Conservation (phyloP, 2,888 invertebrate species). For the Ypsolopha scabrella region DNA sequence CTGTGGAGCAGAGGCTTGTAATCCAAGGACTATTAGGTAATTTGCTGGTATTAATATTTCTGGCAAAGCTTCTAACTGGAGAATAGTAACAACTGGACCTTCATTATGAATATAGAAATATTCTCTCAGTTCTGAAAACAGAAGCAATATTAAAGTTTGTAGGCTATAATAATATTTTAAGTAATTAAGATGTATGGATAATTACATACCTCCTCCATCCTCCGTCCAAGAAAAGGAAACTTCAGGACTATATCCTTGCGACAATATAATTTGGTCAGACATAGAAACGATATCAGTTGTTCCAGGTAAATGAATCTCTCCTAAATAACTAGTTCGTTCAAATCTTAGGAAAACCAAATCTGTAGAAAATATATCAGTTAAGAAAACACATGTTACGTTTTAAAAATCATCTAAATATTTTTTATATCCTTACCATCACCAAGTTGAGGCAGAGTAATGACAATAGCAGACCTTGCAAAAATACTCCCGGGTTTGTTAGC, state of each 20-base stretch:
- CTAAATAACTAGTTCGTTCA: slow-evolving; percentile 3
- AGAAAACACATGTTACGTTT: background rate
- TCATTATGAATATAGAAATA: slow-evolving; percentile 1
- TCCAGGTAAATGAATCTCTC: slow-evolving; percentile 1
- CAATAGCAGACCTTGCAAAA: slow-evolving; percentile 15
- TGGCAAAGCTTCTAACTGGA: slow-evolving; percentile 4
- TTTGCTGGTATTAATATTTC: slow-evolving; percentile 5
- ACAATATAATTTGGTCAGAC: background rate
- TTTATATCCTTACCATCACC: slow-evolving; percentile 12
- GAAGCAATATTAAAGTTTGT: no score
- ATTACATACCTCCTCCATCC: slow-evolving; percentile 16
- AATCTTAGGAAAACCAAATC: slow-evolving; percentile 3
- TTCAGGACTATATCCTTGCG: slow-evolving; percentile 3
- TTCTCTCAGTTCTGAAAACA: slow-evolving; percentile 3
- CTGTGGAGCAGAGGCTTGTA: slow-evolving; percentile 7
- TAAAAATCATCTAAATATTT: background rate
- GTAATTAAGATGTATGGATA: background rate
- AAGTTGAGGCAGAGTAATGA: slow-evolving; percentile 18
- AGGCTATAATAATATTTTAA: background rate
- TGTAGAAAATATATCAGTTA: slow-evolving; percentile 1
- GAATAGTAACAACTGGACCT: slow-evolving; percentile 3
- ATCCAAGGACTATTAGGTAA: slow-evolving; percentile 1
- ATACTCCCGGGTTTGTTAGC: slow-evolving; percentile 15
- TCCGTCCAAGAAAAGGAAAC: slow-evolving; percentile 12
- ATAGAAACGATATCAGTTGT: background rate